Conservation (phyloP, 2,888 invertebrate species). For the Mythimna vitellina region DNA sequence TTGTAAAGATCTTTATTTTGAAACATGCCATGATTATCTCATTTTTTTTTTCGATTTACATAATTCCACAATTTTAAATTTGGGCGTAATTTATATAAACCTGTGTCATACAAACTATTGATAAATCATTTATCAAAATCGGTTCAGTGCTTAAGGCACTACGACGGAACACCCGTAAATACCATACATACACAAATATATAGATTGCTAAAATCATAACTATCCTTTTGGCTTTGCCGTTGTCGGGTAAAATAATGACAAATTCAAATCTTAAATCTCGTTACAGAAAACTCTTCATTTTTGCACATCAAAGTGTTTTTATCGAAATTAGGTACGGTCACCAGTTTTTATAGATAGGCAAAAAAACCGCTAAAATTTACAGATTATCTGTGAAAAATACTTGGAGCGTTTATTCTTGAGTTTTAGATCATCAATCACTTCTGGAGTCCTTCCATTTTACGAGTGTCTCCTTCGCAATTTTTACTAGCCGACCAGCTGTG, state of each 20-base stretch:
- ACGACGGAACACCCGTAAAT: too few relatives aligned
- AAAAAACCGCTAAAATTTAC: slow-evolving; percentile 16
- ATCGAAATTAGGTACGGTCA: neutral
- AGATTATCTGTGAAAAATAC: slow-evolving; percentile 45
- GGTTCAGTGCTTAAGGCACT: too few relatives aligned
- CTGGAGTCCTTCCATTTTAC: slow-evolving; percentile 41
- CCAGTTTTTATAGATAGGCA: slow-evolving; percentile 11
- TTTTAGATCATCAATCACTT: slow-evolving; percentile 57
- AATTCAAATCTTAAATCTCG: neutral
- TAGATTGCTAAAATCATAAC: too few relatives aligned
- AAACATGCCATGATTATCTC: too few relatives aligned
- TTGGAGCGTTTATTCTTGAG: slow-evolving; percentile 48
- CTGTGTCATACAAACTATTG: too few relatives aligned
- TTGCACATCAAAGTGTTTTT: slow-evolving; percentile 2
- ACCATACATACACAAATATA: too few relatives aligned
- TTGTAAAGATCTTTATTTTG: too few relatives aligned
- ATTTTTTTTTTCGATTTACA: too few relatives aligned
- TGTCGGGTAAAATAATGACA: neutral
- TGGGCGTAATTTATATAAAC: too few relatives aligned
- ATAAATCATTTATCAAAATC: too few relatives aligned
- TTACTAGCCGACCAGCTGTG: slow-evolving; percentile 49
- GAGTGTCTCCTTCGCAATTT: slow-evolving; percentile 53
- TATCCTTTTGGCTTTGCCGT: too few relatives aligned
- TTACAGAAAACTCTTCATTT: neutral
- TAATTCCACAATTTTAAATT: too few relatives aligned